Evolutionary conservation across 2,797 vertebrate species (phyloP), one percentile per base, ranked within the genome.

Genomic region (Cryptoblepharus egeriae): DNA sequence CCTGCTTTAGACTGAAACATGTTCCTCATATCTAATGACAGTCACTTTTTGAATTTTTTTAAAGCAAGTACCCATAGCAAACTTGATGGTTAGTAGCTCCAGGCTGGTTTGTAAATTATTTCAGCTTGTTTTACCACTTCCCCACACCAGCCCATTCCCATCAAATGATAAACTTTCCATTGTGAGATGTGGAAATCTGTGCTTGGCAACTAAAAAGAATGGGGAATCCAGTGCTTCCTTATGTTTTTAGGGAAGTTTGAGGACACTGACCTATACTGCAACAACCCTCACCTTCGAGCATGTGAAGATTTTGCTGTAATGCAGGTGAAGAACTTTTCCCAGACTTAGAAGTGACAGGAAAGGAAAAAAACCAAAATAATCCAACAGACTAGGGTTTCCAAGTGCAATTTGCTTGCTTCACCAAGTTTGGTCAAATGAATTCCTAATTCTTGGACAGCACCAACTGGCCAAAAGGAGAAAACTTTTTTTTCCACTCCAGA

Each of bases 161-260:
- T 72, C 85, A 74, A 64, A 49, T 83, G 76, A 28, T 80, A 74
- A 80, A 57, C 37, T 77, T 60, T 60, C 76, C 15, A 71, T 81
- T 74, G 83, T 83, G 12, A 73, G n/a, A n/a, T n/a, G n/a, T n/a
- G n/a, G n/a, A n/a, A n/a, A n/a, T n/a, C n/a, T n/a, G n/a, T n/a
- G n/a, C n/a, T 10, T 49, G 45, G 9, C 45, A 7, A 49, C 6
- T 8, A 10, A 8, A 49, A 11, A 49, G 45, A 49, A 11, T 5
- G 45, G 9, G 45, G 12, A 12, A 49, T 49, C 9, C 11, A 9
- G 6, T 5, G 45, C 45, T 49, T 49, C 45, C 45, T 49, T n/a
- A n/a, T n/a, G n/a, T n/a, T n/a, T n/a, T n/a, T n/a, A n/a, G n/a
- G n/a, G n/a, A n/a, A n/a, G n/a, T n/a, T n/a, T n/a, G n/a, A n/a